Evolutionary conservation across 2,113 vertebrate species (phyloP).

Genomic region (Pionites leucogaster): DNA sequence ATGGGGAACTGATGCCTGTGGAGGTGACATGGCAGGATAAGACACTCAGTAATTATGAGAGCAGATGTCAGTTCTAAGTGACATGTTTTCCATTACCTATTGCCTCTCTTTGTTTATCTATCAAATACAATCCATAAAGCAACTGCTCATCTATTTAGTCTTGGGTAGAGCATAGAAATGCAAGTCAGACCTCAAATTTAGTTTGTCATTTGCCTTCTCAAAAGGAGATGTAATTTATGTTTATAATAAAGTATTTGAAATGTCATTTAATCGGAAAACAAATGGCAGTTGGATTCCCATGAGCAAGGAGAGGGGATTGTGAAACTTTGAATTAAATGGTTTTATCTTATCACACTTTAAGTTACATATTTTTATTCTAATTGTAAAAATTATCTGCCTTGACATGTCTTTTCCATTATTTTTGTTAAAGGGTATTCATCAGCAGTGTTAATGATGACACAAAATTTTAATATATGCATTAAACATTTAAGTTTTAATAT

Average conservation of each 20-base stretch:
- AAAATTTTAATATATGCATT: slow-evolving; percentile 85
- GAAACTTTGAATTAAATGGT: slow-evolving; percentile 70
- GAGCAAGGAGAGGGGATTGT: slow-evolving; percentile 18
- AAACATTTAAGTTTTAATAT: slow-evolving; percentile 87
- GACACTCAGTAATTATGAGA: slow-evolving; percentile 64
- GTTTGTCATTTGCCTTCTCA: slow-evolving; percentile 74
- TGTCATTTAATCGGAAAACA: slow-evolving; percentile 81
- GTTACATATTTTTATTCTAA: slow-evolving; percentile 78
- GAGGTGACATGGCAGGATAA: slow-evolving; percentile 63
- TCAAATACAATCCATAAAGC: slow-evolving; percentile 72
- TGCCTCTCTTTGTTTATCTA: slow-evolving; percentile 74
- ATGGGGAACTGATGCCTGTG: slow-evolving; percentile 55
- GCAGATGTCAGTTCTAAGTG: slow-evolving; percentile 75
- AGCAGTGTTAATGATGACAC: slow-evolving; percentile 80
- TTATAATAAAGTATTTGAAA: slow-evolving; percentile 80
- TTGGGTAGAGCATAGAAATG: slow-evolving; percentile 55
- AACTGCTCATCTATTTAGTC: slow-evolving; percentile 72
- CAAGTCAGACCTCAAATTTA: slow-evolving; percentile 74
- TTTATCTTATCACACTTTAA: slow-evolving; percentile 73
- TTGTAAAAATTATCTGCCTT: slow-evolving; percentile 81
- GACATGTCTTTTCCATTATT: slow-evolving; percentile 75
- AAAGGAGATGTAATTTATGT: slow-evolving; percentile 80
- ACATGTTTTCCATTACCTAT: slow-evolving; percentile 60
- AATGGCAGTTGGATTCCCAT: slow-evolving; percentile 68
- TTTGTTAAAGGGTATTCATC: slow-evolving; percentile 79